phyloP scores from a whole-genome alignment of 2,888 invertebrate species.

The Marasmarcha lunaedactyla region DNA sequence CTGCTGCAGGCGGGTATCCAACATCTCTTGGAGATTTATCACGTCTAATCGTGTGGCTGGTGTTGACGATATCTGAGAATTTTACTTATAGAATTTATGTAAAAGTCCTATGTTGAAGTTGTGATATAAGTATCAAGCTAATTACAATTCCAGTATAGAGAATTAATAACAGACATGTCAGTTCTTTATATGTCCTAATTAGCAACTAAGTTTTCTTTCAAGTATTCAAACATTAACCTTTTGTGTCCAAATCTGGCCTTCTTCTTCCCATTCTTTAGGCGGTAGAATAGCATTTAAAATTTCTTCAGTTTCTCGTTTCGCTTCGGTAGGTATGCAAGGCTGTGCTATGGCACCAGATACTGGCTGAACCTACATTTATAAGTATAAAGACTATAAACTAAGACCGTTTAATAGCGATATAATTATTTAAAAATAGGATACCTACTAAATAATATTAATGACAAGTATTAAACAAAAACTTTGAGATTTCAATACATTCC shows the following conservation, averaged over 20 bases:
- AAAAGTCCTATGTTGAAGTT: background rate
- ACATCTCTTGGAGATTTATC: conserved; percentile 94
- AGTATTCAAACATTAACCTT: conserved; percentile 74
- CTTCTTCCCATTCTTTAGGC: conserved; percentile 95
- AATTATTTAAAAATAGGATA: no score
- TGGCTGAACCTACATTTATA: conserved; percentile 34
- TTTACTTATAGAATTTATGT: background rate
- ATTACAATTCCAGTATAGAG: no score
- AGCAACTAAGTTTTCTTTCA: no score
- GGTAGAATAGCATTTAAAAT: conserved; percentile 93
- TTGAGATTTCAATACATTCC: no score
- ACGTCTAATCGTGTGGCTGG: conserved; percentile 97
- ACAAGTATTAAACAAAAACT: no score
- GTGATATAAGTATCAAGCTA: background rate
- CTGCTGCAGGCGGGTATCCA: conserved; percentile 90
- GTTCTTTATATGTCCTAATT: no score
- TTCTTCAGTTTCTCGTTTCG: conserved; percentile 87
- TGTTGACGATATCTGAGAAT: conserved; percentile 87
- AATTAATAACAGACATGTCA: no score
- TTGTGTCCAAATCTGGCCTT: conserved; percentile 92
- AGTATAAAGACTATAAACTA: no score
- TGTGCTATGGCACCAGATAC: conserved; percentile 60
- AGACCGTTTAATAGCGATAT: no score
- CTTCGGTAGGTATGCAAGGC: conserved; percentile 72
- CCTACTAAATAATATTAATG: no score